Evolutionary conservation across 1,140 invertebrate species (phyloP).

Genomic region (Trichoplusia ni): DNA sequence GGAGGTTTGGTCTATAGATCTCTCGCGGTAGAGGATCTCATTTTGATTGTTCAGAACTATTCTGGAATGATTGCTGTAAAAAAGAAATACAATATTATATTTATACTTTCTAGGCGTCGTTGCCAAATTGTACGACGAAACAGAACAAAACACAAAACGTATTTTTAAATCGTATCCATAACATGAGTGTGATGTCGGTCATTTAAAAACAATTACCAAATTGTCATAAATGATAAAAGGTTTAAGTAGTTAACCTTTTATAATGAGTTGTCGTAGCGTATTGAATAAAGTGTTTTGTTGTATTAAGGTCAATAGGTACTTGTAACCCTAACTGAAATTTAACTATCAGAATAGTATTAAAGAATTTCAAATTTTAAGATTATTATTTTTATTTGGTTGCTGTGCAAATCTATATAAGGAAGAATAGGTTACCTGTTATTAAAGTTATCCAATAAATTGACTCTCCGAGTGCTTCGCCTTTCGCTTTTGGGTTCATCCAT

Average conservation of each 20-base stretch:
- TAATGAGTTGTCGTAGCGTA: not conserved
- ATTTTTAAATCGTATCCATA: too few relatives aligned
- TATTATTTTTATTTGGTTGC: too few relatives aligned
- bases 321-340: not conserved
- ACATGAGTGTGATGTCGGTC: too few relatives aligned
- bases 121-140: too few relatives aligned
- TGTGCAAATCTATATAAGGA: too few relatives aligned
- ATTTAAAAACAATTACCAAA: too few relatives aligned
- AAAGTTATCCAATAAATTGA: slow-evolving; percentile 69
- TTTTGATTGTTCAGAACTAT: slow-evolving; percentile 71
- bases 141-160: too few relatives aligned
- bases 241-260: not conserved
- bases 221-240: not conserved
- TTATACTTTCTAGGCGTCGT: too few relatives aligned
- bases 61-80: slow-evolving; percentile 46
- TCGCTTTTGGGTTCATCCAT: slow-evolving; percentile 58
- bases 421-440: slow-evolving; percentile 73
- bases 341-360: not conserved
- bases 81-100: too few relatives aligned
- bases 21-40: slow-evolving; percentile 71
- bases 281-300: not conserved
- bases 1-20: slow-evolving; percentile 74
- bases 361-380: not conserved
- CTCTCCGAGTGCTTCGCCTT: slow-evolving; percentile 57
- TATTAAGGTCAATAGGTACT: not conserved